Base-by-base conservation (phyloP, 2,888 invertebrate genomes). In the Sphinx pinastri region DNA sequence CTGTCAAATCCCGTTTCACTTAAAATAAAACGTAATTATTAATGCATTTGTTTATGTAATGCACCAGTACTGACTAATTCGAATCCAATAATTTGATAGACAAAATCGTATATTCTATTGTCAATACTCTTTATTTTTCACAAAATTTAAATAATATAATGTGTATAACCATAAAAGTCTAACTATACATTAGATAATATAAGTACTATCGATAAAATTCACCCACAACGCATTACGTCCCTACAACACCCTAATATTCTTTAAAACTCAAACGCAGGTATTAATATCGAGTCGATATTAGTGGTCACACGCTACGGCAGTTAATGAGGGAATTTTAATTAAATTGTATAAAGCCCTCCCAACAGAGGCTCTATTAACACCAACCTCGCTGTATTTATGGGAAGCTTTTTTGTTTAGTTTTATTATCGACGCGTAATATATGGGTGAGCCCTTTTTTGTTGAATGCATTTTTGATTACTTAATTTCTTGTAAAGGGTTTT, bases 271-370 rank as follows among this genome's bases (percentile, higher is more conserved):
- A 38, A 69, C 51, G 16, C 45, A 60, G 49, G 49, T 54, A 52
- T 52, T 52, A 52, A 60, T 63, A 54, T 68, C 16, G 19, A 25
- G 54, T 63, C 54, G 45, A 63, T 69, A 69, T 69, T 19, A 52
- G 49, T 59, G 58, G 69, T 69, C 63, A 54, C 60, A 63, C 60
- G 63, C 63, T 63, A 63, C 19, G 19, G 16, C 49, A 16, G 47
- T 13, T 63, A 69, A 69, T 69, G 69, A 63, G 63, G 54, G 60
- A 47, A 63, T 69, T 63, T 69, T 69, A 69, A 69, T 69, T 63
- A 69, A 69, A 69, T 69, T 63, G 59, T 47, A 60, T 45, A 54
- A 69, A 54, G 54, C 69, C 63, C 60, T 58, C 58, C 68, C 51
- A 55, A 55, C 55, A 19, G 55, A 55, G 16, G 69, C 19, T 19